These are phyloP conservation scores for Masticophis lateralis DNA, from an alignment of 2,797 vertebrate genomes.

Conservation along the genomic window DNA sequence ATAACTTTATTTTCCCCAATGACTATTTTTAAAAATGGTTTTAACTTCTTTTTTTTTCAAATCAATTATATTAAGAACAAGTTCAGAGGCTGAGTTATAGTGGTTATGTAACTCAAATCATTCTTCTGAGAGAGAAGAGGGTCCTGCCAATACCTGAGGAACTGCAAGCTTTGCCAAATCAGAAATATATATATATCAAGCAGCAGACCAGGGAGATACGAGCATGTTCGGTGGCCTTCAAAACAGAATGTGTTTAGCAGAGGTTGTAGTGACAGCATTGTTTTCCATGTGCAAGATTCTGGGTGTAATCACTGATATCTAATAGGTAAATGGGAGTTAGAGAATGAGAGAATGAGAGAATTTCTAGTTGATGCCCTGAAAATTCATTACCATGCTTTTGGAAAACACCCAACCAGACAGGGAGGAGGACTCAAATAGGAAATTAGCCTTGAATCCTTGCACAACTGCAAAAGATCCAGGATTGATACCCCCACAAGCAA, in stretches of 20 bases:
- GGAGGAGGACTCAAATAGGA: not conserved
- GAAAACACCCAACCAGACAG: not conserved
- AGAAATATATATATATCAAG: not conserved
- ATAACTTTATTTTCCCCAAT: not conserved
- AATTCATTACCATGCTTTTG: not conserved
- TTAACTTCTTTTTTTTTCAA: not conserved
- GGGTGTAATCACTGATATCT: not conserved
- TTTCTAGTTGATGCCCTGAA: not conserved
- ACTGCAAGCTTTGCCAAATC: not conserved
- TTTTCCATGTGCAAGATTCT: not conserved
- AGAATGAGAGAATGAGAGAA: too few species aligned
- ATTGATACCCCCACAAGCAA: not conserved
- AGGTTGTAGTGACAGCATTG: not conserved
- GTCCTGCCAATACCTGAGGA: not conserved
- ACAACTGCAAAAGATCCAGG: not conserved
- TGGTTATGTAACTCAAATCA: not conserved
- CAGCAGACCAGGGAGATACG: not conserved
- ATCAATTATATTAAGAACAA: not conserved
- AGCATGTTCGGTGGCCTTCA: not conserved
- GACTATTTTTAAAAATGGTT: not conserved
- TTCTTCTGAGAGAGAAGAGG: not conserved
- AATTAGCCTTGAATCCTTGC: not conserved
- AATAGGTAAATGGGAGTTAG: not conserved
- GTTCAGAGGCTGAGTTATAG: not conserved
- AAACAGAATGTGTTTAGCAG: not conserved